Conservation (phyloP, 2,888 invertebrate species). For the Cordilura impudica region DNA sequence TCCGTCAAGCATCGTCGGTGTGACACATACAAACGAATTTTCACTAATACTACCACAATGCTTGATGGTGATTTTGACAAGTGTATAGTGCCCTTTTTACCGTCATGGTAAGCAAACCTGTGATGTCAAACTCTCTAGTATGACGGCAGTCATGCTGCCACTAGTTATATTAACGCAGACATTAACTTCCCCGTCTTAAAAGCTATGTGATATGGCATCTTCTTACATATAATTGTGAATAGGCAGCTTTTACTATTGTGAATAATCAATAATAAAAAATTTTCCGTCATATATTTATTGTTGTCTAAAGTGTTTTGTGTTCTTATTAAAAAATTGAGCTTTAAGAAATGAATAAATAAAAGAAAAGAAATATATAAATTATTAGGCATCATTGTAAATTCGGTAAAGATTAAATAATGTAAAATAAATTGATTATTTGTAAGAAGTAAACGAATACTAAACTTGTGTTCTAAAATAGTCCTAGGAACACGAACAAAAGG, state of each 20-base stretch:
- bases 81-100: too few relatives aligned
- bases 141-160: too few relatives aligned
- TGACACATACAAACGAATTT: too few relatives aligned
- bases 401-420: not conserved
- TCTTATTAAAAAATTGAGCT: slow-evolving; percentile 20
- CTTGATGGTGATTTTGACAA: too few relatives aligned
- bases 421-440: not conserved
- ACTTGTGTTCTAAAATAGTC: not conserved
- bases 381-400: not conserved
- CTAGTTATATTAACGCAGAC: too few relatives aligned
- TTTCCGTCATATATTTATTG: slow-evolving; percentile 25
- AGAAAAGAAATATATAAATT: not conserved
- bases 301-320: slow-evolving; percentile 39
- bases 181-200: too few relatives aligned
- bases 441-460: not conserved
- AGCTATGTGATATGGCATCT: slow-evolving; percentile 12
- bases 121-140: too few relatives aligned
- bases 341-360: not conserved
- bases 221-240: slow-evolving; percentile 4
- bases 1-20: too few relatives aligned
- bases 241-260: slow-evolving; percentile 7
- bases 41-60: too few relatives aligned
- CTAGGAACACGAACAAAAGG: not conserved
- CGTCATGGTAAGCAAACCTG: too few relatives aligned
- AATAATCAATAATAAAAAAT: slow-evolving; percentile 26